phyloP scores from a whole-genome alignment of 2,113 vertebrate species.

The Alexandromys fortis region DNA sequence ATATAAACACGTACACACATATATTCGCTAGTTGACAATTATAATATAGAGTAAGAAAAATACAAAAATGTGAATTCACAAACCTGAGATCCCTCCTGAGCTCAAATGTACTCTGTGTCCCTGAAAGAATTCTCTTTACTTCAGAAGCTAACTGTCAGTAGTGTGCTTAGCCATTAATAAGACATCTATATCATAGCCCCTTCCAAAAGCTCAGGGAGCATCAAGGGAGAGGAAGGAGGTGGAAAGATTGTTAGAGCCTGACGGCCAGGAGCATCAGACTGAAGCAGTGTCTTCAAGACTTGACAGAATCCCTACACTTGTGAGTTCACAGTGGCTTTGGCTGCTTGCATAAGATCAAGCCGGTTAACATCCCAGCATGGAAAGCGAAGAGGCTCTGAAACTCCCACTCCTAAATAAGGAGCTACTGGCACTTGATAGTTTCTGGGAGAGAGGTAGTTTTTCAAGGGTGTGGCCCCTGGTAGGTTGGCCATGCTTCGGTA shows the following conservation, averaged over 20 bases:
- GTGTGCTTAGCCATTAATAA: background rate
- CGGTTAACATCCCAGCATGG: background rate
- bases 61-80: background rate
- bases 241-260: background rate
- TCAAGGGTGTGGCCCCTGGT: background rate
- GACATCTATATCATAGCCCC: background rate
- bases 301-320: too few species aligned
- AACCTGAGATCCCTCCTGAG: background rate
- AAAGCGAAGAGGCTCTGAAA: too few species aligned
- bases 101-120: background rate
- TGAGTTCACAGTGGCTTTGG: background rate
- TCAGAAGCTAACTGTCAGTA: background rate
- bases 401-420: background rate
- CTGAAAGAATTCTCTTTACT: background rate
- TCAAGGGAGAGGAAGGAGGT: background rate
- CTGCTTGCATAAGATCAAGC: background rate
- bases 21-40: background rate
- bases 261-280: background rate
- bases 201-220: background rate
- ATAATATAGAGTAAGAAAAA: background rate
- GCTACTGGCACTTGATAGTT: background rate
- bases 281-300: too few species aligned
- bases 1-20: background rate
- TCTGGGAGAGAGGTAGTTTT: background rate
- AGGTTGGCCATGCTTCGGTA: background rate